Percentiles rank a stretch among this genome's conserved stretches.
These are phyloP conservation scores for Anhinga anhinga DNA, from an alignment of 2,113 vertebrate genomes.

Conservation along the genomic window DNA sequence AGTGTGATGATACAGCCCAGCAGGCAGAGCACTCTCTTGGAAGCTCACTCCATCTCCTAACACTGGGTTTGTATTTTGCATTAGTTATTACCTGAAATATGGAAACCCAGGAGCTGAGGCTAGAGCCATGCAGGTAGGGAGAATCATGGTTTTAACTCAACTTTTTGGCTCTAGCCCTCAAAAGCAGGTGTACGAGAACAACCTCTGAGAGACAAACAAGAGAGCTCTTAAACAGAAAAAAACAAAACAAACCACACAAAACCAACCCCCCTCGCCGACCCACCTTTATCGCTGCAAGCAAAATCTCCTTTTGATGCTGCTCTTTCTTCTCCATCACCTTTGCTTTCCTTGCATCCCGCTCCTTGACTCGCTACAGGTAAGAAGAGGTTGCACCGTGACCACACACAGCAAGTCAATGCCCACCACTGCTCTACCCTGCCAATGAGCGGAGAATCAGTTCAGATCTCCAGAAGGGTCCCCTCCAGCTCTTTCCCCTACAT, in stretches of 20 bases:
- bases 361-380: constrained; percentile 76
- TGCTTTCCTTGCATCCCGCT: constrained; percentile 87
- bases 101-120: neutral
- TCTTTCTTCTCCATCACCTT: constrained; percentile 82
- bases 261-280: neutral
- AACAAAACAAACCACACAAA: neutral
- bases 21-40: neutral
- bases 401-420: neutral
- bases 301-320: constrained; percentile 67
- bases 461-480: neutral
- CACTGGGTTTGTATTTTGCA: neutral
- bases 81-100: neutral
- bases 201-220: neutral
- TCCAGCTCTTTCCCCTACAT: neutral
- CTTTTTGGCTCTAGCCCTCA: neutral
- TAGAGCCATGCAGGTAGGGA: neutral
- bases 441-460: fast-evolving
- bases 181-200: neutral
- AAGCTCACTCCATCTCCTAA: neutral
- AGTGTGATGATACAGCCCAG: neutral
- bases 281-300: constrained; percentile 87
- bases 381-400: neutral
- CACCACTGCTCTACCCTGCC: neutral
- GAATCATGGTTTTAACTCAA: neutral
- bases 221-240: neutral